Evolutionary conservation across 2,113 vertebrate species (phyloP).

Genomic region (Eubucco bourcierii): DNA sequence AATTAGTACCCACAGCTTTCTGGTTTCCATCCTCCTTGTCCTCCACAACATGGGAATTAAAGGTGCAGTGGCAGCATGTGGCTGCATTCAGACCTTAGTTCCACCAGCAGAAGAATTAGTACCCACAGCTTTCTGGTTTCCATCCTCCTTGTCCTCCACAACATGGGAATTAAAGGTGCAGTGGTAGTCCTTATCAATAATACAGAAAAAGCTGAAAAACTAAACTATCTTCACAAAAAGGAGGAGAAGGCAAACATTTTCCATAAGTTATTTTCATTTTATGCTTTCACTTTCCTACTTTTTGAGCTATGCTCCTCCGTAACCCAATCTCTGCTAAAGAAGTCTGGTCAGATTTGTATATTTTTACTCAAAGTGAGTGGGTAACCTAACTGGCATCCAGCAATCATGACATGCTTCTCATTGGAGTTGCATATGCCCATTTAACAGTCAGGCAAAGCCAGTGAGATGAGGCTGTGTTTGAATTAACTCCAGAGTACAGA

Average conservation of each 20-base stretch:
- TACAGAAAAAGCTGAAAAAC: background rate
- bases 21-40: background rate
- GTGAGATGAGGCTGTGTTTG: background rate
- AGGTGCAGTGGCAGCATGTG: background rate
- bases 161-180: background rate
- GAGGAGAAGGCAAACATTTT: background rate
- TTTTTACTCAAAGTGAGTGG: background rate
- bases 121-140: background rate
- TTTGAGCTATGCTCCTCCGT: rapidly evolving
- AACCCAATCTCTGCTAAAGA: background rate
- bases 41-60: background rate
- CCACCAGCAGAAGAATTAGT: background rate
- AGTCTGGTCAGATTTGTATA: background rate
- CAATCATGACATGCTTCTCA: background rate
- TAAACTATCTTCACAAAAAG: background rate
- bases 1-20: background rate
- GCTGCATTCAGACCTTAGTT: background rate
- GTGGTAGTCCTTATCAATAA: background rate
- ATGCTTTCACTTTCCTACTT: background rate
- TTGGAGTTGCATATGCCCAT: background rate
- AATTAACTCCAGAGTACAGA: background rate
- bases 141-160: background rate
- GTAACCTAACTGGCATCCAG: background rate
- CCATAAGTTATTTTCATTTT: background rate
- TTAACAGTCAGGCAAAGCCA: background rate